These are phyloP conservation scores for Enteromius afrohamiltoni DNA, from an alignment of 2,797 vertebrate species.

Conservation along the genomic window DNA sequence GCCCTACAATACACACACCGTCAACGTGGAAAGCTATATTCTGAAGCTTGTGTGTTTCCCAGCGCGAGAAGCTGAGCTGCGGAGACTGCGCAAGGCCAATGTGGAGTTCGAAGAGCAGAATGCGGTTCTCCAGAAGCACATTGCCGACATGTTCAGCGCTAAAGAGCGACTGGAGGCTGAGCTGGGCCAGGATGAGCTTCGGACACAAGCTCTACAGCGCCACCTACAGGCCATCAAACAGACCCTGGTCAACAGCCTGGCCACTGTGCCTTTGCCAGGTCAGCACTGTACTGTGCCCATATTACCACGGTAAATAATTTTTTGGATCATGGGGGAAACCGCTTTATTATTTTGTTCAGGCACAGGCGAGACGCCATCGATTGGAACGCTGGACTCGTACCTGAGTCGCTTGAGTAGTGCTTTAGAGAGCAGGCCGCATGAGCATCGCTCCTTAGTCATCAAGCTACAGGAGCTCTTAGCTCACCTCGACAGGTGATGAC, in stretches of 20 bases:
- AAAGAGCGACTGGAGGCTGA: conserved; percentile 96
- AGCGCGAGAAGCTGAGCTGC: conserved; percentile 95
- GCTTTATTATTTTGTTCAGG: conserved; percentile 70
- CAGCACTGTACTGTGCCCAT: conserved; percentile 12
- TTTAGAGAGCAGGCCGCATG: conserved; percentile 90
- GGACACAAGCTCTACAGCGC: conserved; percentile 90
- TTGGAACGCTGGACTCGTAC: conserved; percentile 92
- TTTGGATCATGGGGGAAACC: neutral
- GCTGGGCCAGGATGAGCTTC: conserved; percentile 89
- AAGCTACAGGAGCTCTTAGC: conserved; percentile 92
- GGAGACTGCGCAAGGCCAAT: conserved; percentile 93
- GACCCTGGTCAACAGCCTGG: conserved; percentile 88
- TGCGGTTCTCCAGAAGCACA: conserved; percentile 91
- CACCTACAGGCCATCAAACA: conserved; percentile 91
- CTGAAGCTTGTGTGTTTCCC: neutral
- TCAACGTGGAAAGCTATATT: neutral
- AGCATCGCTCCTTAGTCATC: conserved; percentile 87
- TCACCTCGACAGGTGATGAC: conserved; percentile 88
- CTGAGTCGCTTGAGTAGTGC: conserved; percentile 89
- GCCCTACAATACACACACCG: too few species aligned
- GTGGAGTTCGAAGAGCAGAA: conserved; percentile 98
- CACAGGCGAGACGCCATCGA: conserved; percentile 90
- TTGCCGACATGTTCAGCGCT: conserved; percentile 93
- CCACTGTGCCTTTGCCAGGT: conserved; percentile 93
- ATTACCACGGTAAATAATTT: neutral